Evolutionary conservation across 2,888 invertebrate genomes (phyloP), one percentile per base, ranked within the genome.

Genomic region (Plebejus melissa): DNA sequence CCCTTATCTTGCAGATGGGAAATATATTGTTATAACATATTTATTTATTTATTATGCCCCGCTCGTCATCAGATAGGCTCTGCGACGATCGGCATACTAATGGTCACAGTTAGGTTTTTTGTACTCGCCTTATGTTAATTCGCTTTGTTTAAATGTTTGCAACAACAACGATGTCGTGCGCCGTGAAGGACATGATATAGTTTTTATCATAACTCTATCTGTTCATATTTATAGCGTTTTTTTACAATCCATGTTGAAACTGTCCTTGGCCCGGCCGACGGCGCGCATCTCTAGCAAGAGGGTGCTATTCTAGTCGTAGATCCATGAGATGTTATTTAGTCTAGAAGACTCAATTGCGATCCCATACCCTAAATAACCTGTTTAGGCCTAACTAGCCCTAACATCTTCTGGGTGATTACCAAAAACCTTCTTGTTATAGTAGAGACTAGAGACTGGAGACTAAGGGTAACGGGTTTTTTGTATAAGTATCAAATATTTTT

Each of bases 141-240:
- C 65, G 65, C 65, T 65, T 65, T 65, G 65, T 65, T 65, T 65
- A 32, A 65, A 65, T 65, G 65, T 65, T 65, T 65, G 65, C 65
- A 65, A 65, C 65, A 65, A 65, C 65, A 65, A 36, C 13, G 65
- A 36, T 36, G 65, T 65, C 65, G 65, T 65, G 65, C 16, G 16
- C 65, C 32, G 13, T 36, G 65, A 65, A 65, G 65, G 65, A 32
- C 58, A 28, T 65, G 32, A 32, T 65, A 65, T 13, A 32, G 65
- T 65, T 65, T 65, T 65, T 65, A 65, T 65, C 65, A 32, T 65
- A 13, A 65, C 28, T 65, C 13, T 4, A 32, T 60, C 28, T 60
- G 28, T 28, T 7, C 9, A 28, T 60, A 22, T 58, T 60, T 60
- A 28, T 60, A 60, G 22, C 60, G 28, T 22, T 60, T 60, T 60